phyloP scores from a whole-genome alignment of 2,113 vertebrate species.

The Pao palembangensis region DNA sequence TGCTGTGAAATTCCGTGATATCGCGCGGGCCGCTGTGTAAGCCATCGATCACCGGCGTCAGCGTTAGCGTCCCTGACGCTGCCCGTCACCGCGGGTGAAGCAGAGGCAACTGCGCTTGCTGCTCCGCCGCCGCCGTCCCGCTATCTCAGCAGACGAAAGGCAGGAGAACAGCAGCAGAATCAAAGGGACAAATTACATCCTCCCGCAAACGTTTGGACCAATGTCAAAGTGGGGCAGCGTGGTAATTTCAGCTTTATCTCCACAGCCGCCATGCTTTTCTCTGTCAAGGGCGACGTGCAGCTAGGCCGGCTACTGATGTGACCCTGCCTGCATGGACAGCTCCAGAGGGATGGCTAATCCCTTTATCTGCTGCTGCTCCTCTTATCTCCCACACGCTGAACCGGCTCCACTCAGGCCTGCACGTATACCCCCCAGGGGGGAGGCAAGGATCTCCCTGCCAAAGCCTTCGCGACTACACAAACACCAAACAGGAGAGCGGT shows the following conservation, averaged over 20 bases:
- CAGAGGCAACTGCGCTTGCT: constrained; percentile 42
- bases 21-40: constrained; percentile 36
- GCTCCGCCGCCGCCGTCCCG: constrained; percentile 32
- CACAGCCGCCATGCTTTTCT: constrained; percentile 36
- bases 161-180: constrained; percentile 5
- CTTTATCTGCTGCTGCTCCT: constrained; percentile 60
- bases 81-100: background rate
- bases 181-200: constrained; percentile 54
- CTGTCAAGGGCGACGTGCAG: constrained; percentile 48
- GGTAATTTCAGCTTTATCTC: constrained; percentile 62
- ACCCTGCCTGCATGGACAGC: constrained; percentile 48
- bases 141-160: constrained; percentile 16
- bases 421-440: constrained; percentile 23
- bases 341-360: constrained; percentile 63
- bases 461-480: constrained; percentile 28
- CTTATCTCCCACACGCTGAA: constrained; percentile 64
- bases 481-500: constrained; percentile 9
- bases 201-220: constrained; percentile 39
- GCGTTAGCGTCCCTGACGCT: constrained; percentile 25
- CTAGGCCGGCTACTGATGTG: constrained; percentile 40
- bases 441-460: constrained; percentile 55
- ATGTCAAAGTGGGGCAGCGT: constrained; percentile 49
- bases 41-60: constrained; percentile 48
- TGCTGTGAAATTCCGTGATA: constrained; percentile 49
- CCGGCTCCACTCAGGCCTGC: constrained; percentile 46